Evolutionary conservation across 2,888 invertebrate species (phyloP).

Genomic region (Hydroisotoma schaefferi): DNA sequence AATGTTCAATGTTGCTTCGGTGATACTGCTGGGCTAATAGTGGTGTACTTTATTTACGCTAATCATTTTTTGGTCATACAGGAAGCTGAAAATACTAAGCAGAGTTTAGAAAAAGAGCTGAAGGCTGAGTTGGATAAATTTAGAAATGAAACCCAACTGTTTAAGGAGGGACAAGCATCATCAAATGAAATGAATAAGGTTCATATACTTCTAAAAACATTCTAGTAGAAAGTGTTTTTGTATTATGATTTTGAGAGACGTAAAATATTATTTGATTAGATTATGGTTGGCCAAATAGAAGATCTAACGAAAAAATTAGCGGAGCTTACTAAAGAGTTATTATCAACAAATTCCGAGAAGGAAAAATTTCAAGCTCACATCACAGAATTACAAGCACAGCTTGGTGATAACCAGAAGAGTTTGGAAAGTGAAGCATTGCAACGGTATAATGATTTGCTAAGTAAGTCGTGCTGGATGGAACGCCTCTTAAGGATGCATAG

Average conservation of each 20-base stretch:
- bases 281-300: slow-evolving; percentile 65
- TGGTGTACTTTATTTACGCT: too few relatives aligned
- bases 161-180: slow-evolving; percentile 23
- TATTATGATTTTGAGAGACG: neutral
- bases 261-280: slow-evolving; percentile 52
- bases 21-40: too few relatives aligned
- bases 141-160: slow-evolving; percentile 28
- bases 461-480: slow-evolving; percentile 24
- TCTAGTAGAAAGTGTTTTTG: neutral
- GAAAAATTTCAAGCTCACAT: slow-evolving; percentile 36
- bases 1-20: too few relatives aligned
- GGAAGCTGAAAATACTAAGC: slow-evolving; percentile 39
- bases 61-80: slow-evolving; percentile 6
- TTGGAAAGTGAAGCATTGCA: slow-evolving; percentile 41
- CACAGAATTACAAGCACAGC: slow-evolving; percentile 38
- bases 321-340: slow-evolving; percentile 56
- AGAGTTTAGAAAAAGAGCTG: slow-evolving; percentile 35
- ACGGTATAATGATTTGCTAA: slow-evolving; percentile 44
- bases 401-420: slow-evolving; percentile 43
- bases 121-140: slow-evolving; percentile 30
- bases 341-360: slow-evolving; percentile 22
- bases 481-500: neutral
- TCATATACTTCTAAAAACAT: neutral
- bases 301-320: slow-evolving; percentile 62
- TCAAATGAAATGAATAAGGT: slow-evolving; percentile 40